These are phyloP conservation scores for Apaloderma vittatum DNA, from an alignment of 2,113 vertebrate species.

Conservation along the genomic window DNA sequence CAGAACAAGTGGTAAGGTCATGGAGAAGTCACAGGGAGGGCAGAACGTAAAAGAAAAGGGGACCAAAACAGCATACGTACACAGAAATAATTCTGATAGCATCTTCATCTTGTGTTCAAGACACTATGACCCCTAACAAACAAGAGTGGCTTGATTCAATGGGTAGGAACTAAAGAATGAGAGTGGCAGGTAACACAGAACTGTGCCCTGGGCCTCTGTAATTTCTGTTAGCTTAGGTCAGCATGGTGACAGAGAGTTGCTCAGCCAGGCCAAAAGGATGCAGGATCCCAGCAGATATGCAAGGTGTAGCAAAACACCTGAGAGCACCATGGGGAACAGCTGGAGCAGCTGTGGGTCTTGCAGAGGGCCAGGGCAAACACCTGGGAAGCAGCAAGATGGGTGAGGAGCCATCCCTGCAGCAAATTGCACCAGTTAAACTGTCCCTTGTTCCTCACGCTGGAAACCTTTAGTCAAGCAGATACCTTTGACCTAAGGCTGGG, in stretches of 20 bases:
- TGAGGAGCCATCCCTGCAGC: neutral
- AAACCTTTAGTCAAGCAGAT: neutral
- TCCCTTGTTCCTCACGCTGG: neutral
- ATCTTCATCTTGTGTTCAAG: conserved; percentile 1
- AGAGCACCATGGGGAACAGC: neutral
- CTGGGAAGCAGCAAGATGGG: neutral
- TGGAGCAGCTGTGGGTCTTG: neutral
- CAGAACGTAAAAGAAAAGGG: conserved; percentile 46
- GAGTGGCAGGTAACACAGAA: neutral
- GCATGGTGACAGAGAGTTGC: neutral
- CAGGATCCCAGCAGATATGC: neutral
- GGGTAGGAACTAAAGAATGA: neutral
- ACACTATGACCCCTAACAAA: neutral
- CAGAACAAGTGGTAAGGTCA: conserved; percentile 45
- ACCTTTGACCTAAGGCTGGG: neutral
- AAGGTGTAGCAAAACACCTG: neutral
- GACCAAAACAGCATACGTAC: conserved; percentile 34
- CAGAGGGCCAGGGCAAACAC: neutral
- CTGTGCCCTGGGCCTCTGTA: neutral
- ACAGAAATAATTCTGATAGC: conserved; percentile 32
- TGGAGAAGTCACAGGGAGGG: conserved; percentile 40
- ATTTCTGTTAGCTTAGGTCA: neutral
- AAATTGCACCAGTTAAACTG: neutral
- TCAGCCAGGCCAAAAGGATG: neutral
- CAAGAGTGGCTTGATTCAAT: neutral